Conservation (phyloP, 2,888 invertebrate genomes). For the Labia minor region DNA sequence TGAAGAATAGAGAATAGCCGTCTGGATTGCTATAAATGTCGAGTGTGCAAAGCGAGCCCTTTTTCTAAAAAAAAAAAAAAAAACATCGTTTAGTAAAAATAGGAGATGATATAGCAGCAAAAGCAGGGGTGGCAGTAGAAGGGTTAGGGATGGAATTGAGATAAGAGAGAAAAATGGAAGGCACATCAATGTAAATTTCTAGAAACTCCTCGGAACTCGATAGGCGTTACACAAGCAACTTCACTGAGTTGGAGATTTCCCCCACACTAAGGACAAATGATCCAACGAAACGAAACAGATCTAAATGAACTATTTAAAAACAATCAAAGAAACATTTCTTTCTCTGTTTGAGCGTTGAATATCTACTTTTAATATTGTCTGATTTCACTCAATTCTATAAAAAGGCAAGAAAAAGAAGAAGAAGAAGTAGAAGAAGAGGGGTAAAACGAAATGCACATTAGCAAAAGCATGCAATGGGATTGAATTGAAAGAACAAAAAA, state of each 20-base stretch:
- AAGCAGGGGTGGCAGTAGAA: not conserved
- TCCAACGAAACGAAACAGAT: too few species aligned
- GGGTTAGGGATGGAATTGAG: not conserved
- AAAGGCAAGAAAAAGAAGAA: too few species aligned
- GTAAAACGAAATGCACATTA: too few species aligned
- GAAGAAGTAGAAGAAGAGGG: too few species aligned
- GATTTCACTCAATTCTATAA: too few species aligned
- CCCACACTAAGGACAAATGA: not conserved
- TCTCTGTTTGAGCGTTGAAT: too few species aligned
- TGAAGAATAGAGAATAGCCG: not conserved
- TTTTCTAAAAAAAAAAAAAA: not conserved
- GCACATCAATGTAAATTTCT: not conserved
- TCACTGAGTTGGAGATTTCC: not conserved
- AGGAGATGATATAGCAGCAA: not conserved
- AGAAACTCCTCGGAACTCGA: not conserved
- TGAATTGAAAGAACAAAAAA: too few species aligned
- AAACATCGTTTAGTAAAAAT: conserved; percentile 1
- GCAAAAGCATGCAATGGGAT: too few species aligned
- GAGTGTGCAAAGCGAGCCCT: not conserved
- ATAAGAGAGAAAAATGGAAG: not conserved
- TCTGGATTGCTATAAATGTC: not conserved
- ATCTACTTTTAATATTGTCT: too few species aligned
- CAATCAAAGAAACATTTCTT: too few species aligned
- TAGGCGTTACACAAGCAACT: not conserved
- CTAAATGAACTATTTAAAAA: too few species aligned